These are phyloP conservation scores for Conger conger DNA, from an alignment of 2,113 vertebrate genomes.

Conservation along the genomic window DNA sequence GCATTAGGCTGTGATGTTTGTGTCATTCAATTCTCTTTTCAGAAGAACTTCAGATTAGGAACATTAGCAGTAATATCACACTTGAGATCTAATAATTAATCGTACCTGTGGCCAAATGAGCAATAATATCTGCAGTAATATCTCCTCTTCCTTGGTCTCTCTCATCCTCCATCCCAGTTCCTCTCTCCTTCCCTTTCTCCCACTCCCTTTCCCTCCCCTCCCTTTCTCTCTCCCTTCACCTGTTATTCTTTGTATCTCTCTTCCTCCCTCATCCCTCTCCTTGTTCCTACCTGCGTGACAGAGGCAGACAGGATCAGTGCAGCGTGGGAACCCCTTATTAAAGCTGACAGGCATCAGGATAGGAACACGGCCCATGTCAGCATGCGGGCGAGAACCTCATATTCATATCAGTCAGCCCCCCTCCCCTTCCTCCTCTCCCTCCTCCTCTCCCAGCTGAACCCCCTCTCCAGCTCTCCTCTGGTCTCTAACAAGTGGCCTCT, in stretches of 20 bases:
- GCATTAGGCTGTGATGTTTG: not conserved
- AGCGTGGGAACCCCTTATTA: constrained; percentile 69
- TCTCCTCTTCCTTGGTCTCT: constrained; percentile 33
- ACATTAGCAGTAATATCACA: not conserved
- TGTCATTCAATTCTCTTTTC: not conserved
- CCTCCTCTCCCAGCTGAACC: not conserved
- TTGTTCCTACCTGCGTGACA: constrained; percentile 35
- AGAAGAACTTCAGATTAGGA: not conserved
- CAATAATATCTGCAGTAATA: not conserved
- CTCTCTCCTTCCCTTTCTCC: constrained; percentile 18
- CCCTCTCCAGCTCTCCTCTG: too few species aligned
- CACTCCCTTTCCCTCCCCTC: constrained; percentile 24
- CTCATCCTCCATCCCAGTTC: not conserved
- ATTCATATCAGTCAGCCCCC: constrained; percentile 51
- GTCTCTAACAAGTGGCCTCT: constrained; percentile 18
- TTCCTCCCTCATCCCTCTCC: constrained; percentile 24
- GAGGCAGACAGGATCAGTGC: constrained; percentile 61
- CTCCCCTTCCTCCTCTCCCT: not conserved
- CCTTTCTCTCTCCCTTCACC: not conserved
- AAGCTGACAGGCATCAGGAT: constrained; percentile 65
- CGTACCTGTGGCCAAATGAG: not conserved
- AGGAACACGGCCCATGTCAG: constrained; percentile 64
- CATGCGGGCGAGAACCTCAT: constrained; percentile 56
- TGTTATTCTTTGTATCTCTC: not conserved
- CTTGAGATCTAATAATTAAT: not conserved